Evolutionary conservation across 2,113 vertebrate genomes (phyloP).

Genomic region (Ondatra zibethicus): DNA sequence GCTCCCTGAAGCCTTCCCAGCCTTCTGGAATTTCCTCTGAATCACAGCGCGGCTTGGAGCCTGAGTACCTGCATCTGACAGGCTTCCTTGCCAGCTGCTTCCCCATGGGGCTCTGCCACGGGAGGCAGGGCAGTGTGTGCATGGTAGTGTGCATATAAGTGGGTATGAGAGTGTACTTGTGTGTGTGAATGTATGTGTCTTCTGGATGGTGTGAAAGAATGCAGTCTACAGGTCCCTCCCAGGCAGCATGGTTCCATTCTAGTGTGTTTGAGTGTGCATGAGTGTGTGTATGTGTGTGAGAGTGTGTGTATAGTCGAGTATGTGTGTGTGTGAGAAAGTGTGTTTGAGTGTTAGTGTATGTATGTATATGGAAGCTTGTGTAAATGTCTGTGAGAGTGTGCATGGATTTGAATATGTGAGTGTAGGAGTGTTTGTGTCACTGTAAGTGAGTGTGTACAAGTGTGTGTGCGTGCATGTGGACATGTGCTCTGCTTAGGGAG

Average conservation of each 20-base stretch:
- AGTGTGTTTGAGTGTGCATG: neutral
- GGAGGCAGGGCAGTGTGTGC: neutral
- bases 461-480: neutral
- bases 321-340: no score
- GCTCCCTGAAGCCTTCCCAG: slow-evolving; percentile 15
- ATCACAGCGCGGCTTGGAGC: slow-evolving; percentile 46
- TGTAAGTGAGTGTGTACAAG: neutral
- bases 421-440: neutral
- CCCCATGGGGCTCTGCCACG: slow-evolving; percentile 57
- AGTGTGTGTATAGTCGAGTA: no score
- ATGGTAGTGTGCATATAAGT: neutral
- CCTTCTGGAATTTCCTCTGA: slow-evolving; percentile 68
- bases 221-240: neutral
- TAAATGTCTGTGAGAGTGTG: neutral
- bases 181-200: neutral
- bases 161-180: neutral
- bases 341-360: neutral
- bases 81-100: slow-evolving; percentile 63
- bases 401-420: neutral
- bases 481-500: neutral
- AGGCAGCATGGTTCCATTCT: neutral
- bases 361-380: neutral
- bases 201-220: neutral
- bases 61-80: slow-evolving; percentile 45
- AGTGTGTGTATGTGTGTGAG: neutral